Percentiles rank a stretch among this genome's conserved stretches.
Evolutionary conservation across 2,113 vertebrate genomes (phyloP).

Genomic region (Malaclemys terrapin): DNA sequence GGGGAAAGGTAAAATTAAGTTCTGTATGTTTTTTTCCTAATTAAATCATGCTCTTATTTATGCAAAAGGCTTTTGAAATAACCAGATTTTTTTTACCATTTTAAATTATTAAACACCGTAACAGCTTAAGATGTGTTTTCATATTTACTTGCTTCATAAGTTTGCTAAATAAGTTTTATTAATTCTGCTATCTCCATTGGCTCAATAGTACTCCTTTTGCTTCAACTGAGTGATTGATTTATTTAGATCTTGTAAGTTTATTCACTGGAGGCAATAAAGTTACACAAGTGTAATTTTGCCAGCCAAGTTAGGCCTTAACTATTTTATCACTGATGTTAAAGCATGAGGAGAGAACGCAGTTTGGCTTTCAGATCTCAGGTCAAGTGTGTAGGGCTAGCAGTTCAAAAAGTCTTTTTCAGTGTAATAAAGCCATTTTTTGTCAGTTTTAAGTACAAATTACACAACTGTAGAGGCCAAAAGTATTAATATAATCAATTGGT

Average conservation of each 20-base stretch:
- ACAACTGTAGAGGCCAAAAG: not conserved
- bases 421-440: not conserved
- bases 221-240: not conserved
- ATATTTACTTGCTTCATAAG: not conserved
- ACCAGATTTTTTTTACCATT: not conserved
- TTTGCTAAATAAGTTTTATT: not conserved
- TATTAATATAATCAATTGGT: not conserved
- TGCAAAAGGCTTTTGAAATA: not conserved
- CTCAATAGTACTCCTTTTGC: not conserved
- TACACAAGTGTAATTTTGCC: not conserved
- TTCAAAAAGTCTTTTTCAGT: not conserved
- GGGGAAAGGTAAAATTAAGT: not conserved
- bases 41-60: not conserved
- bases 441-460: not conserved
- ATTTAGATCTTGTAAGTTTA: not conserved
- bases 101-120: not conserved
- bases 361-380: not conserved
- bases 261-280: not conserved
- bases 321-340: not conserved
- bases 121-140: not conserved
- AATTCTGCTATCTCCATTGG: not conserved
- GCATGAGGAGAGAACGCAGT: not conserved
- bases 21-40: not conserved
- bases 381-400: not conserved
- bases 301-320: not conserved